Evolutionary conservation across 1,140 invertebrate species (phyloP), one percentile per base, ranked within the genome.

Genomic region (Papilio helenus): DNA sequence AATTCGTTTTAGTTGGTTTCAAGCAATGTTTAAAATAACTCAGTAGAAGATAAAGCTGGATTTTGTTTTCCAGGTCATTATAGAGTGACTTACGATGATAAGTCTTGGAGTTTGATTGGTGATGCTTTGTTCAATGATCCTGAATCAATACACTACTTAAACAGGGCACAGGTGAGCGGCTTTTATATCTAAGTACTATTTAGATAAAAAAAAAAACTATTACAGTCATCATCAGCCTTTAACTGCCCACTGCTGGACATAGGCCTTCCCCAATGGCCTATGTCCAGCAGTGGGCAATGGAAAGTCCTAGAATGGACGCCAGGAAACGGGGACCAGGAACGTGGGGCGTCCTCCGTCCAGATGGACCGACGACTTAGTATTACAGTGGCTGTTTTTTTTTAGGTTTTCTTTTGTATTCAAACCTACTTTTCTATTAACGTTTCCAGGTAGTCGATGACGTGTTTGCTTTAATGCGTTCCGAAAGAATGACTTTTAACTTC

Each of bases 381-480:
- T n/a, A n/a, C n/a, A n/a, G n/a, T n/a, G n/a, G n/a, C n/a, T n/a
- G n/a, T n/a, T n/a, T n/a, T n/a, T n/a, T n/a, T n/a, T n/a, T n/a
- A n/a, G n/a, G n/a, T n/a, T n/a, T n/a, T n/a, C n/a, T n/a, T 26
- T 16, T n/a, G 34, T 46, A n/a, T 12, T 58, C 42, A 39, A 39
- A 42, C 3, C 49, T 65, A 42, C 4, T 79, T 81, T 72, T 61
- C 44, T 39, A 46, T 78, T 51, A 58, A 39, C 51, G 29, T 44
- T 81, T 76, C 46, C 80, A 95, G 93, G 92, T 98, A 5, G 95
- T 98, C 0, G 97, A 98, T 83, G 98, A 98, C 92, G 94, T 97
- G 1, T 96, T 98, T 76, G 97, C 97, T 84, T 85, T 96, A 12
- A 96, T 95, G 81, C 89, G 95, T 76, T 92, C 95, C 14, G 86